Percentiles rank a stretch among this genome's conserved stretches.
Conservation (phyloP, 2,888 invertebrate species). For the Tachina grossa region DNA sequence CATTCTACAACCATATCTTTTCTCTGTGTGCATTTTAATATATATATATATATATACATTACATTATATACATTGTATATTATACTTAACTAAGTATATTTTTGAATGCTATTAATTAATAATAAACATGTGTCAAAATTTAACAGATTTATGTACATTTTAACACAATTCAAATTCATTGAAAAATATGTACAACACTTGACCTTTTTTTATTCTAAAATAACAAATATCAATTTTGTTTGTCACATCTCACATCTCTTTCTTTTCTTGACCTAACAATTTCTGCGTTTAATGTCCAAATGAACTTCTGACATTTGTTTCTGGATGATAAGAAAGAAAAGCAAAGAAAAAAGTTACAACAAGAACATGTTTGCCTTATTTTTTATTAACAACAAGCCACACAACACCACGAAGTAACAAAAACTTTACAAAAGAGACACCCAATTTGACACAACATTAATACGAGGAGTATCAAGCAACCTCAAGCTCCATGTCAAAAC, state of each 20-base stretch:
- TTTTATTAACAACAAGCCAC: slow-evolving; percentile 35
- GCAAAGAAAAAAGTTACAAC: slow-evolving; percentile 30
- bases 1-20: no score
- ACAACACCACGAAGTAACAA: slow-evolving; percentile 37
- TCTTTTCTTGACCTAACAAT: not conserved
- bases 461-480: slow-evolving; percentile 44
- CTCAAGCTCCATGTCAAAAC: slow-evolving; percentile 64
- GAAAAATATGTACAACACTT: slow-evolving; percentile 1
- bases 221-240: slow-evolving; percentile 10
- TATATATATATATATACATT: no score
- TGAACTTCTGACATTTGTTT: slow-evolving; percentile 63
- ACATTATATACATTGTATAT: no score
- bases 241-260: slow-evolving; percentile 7
- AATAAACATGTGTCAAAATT: no score
- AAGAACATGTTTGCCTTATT: slow-evolving; percentile 6
- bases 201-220: slow-evolving; percentile 2
- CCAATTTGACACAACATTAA: slow-evolving; percentile 64
- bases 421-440: slow-evolving; percentile 52
- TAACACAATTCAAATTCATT: not conserved
- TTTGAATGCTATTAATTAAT: no score
- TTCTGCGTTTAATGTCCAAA: slow-evolving; percentile 27
- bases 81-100: no score
- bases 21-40: no score
- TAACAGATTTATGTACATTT: not conserved
- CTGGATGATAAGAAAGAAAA: slow-evolving; percentile 18